Percentiles rank a stretch among this genome's conserved stretches.
phyloP scores from a whole-genome alignment of 2,888 invertebrate species.

The Ernsta delagoae region DNA sequence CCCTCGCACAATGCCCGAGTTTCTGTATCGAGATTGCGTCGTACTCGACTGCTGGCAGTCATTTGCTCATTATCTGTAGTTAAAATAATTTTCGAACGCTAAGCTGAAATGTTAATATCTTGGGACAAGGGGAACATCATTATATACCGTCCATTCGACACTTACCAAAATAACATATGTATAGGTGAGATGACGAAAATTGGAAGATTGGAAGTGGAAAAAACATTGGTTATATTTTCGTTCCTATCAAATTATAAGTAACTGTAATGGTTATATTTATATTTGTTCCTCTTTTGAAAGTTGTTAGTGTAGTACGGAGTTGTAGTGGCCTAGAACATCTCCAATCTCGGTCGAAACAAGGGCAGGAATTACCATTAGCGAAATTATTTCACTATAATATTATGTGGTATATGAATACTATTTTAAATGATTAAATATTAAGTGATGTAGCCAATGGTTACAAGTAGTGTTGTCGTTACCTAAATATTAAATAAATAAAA shows the following conservation, averaged over 20 bases:
- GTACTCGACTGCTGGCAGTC: slow-evolving; percentile 64
- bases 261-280: background rate
- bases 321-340: slow-evolving; percentile 14
- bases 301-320: background rate
- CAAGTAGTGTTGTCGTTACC: slow-evolving; percentile 80
- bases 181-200: slow-evolving; percentile 12
- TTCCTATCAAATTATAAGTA: slow-evolving; percentile 26
- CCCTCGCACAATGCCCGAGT: slow-evolving; percentile 58
- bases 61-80: slow-evolving; percentile 47
- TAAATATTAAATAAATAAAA: slow-evolving; percentile 53
- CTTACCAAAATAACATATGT: background rate
- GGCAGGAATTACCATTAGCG: slow-evolving; percentile 69
- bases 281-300: slow-evolving; percentile 24
- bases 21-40: slow-evolving; percentile 48
- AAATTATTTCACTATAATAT: slow-evolving; percentile 62
- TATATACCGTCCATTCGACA: slow-evolving; percentile 33
- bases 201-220: no score
- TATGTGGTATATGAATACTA: slow-evolving; percentile 66
- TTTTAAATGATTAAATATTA: slow-evolving; percentile 69
- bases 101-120: slow-evolving; percentile 7
- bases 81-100: slow-evolving; percentile 5
- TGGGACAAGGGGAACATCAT: slow-evolving; percentile 16
- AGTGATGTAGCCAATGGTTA: slow-evolving; percentile 81
- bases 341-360: slow-evolving; percentile 59
- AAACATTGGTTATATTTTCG: background rate